Conservation (phyloP, 2,113 vertebrate genomes). For the Hippocampus comes region DNA sequence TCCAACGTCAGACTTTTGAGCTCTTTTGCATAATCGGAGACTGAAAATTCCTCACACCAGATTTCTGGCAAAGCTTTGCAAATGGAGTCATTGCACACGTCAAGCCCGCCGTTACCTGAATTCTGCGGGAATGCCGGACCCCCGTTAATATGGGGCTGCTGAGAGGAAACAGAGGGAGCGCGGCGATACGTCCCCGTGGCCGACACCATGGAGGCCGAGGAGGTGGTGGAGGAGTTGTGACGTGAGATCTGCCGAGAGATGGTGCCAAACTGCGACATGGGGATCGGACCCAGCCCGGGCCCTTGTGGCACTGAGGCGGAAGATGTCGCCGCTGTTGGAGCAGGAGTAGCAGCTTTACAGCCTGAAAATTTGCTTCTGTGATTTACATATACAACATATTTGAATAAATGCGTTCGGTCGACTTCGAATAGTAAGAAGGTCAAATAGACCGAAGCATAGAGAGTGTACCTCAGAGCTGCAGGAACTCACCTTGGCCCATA, state of each 20-base stretch:
- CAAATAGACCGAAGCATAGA: neutral
- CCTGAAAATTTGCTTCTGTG: neutral
- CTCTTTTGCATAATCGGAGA: constrained; percentile 5
- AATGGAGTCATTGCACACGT: neutral
- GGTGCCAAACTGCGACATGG: constrained; percentile 98
- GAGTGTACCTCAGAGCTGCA: neutral
- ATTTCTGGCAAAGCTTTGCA: neutral
- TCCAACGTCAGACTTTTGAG: neutral
- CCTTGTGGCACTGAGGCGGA: constrained; percentile 75
- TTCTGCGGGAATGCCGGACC: constrained; percentile 92
- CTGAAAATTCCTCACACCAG: neutral
- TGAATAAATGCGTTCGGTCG: neutral
- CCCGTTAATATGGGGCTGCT: constrained; percentile 90
- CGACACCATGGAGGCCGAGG: constrained; percentile 92
- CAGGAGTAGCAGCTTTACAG: constrained; percentile 13
- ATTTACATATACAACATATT: neutral
- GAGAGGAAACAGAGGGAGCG: constrained; percentile 90
- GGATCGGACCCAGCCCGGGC: constrained; percentile 87
- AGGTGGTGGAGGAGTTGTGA: constrained; percentile 93
- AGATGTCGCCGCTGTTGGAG: constrained; percentile 74
- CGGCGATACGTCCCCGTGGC: constrained; percentile 97
- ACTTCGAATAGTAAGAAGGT: neutral
- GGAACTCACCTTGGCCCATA: constrained; percentile 82
- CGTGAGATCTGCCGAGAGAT: constrained; percentile 98
- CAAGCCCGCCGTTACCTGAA: constrained; percentile 75